Conservation (phyloP, 2,113 vertebrate species). For the Empidonax alnorum region DNA sequence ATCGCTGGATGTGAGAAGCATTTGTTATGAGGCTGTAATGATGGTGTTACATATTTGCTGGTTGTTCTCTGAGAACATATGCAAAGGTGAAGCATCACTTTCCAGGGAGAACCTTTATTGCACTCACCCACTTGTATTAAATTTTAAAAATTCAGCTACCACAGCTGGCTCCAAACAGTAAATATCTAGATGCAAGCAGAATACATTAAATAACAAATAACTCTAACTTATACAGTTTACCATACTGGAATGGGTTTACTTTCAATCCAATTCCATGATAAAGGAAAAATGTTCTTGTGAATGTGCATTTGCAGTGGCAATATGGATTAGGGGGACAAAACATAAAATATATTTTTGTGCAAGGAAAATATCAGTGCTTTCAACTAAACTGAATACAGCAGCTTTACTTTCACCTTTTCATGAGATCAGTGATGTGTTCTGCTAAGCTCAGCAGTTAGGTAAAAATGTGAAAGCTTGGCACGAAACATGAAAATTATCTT, state of each 20-base stretch:
- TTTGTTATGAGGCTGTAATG: neutral
- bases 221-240: neutral
- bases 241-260: neutral
- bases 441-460: constrained; percentile 10
- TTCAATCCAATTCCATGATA: neutral
- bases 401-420: neutral
- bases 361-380: neutral
- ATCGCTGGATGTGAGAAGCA: accelerated
- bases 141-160: neutral
- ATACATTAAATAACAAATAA: neutral
- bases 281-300: neutral
- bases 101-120: neutral
- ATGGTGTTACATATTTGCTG: neutral
- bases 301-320: neutral
- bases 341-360: neutral
- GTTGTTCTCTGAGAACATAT: neutral
- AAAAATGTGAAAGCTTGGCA: constrained; percentile 11
- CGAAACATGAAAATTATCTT: neutral
- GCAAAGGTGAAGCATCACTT: neutral
- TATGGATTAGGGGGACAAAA: neutral
- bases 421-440: neutral
- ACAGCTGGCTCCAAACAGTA: neutral
- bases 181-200: neutral
- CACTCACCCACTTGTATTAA: neutral
- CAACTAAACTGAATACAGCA: neutral